Evolutionary conservation across 2,888 invertebrate species (phyloP).

Genomic region (Cephus pulcher): DNA sequence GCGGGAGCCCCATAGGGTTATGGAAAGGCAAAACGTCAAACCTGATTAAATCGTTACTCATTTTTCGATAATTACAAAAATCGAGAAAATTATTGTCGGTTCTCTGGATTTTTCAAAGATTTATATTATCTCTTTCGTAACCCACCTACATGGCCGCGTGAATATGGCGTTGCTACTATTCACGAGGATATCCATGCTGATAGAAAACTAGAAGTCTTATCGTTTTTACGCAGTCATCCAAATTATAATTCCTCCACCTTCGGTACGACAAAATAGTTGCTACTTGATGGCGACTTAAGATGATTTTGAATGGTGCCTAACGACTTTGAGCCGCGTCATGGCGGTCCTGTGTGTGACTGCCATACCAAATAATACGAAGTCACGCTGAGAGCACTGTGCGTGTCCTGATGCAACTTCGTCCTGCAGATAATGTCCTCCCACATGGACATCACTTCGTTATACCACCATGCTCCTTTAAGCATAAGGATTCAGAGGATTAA

Average conservation of each 20-base stretch:
- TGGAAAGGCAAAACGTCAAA: conserved; percentile 18
- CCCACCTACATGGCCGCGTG: background rate
- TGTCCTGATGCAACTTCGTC: conserved; percentile 46
- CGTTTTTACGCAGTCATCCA: conserved; percentile 24
- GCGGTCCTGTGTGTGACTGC: conserved; percentile 47
- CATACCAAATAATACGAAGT: conserved; percentile 62
- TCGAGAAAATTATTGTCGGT: background rate
- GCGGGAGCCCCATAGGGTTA: conserved; percentile 12
- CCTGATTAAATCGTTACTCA: conserved; percentile 19
- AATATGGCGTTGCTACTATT: background rate
- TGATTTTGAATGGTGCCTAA: conserved; percentile 64
- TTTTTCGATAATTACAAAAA: conserved; percentile 21
- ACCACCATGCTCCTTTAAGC: conserved; percentile 54
- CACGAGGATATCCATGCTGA: background rate
- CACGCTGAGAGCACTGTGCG: conserved; percentile 51
- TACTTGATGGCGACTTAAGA: conserved; percentile 64
- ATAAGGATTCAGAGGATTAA: conserved; percentile 15
- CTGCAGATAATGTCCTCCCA: conserved; percentile 62
- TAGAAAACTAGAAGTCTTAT: background rate
- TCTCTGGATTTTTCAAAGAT: background rate
- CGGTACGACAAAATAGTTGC: conserved; percentile 56
- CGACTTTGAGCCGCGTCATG: conserved; percentile 62
- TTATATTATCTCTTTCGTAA: background rate
- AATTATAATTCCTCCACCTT: conserved; percentile 31
- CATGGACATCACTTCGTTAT: conserved; percentile 59